Conservation (phyloP, 2,888 invertebrate genomes). For the Dasypolia templi region DNA sequence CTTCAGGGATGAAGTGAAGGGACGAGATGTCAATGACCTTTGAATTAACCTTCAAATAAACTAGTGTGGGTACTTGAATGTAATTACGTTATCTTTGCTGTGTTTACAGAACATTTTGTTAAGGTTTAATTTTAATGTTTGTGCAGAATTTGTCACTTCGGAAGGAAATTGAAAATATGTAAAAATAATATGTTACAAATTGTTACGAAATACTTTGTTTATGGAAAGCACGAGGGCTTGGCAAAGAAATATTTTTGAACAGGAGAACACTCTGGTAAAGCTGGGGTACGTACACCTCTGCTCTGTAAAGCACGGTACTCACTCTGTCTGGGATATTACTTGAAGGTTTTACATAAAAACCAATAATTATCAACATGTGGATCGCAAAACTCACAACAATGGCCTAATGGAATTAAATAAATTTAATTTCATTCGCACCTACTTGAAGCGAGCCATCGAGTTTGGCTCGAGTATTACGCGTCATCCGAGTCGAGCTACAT, state of each 20-base stretch:
- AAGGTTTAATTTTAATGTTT: not conserved
- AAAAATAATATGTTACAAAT: not conserved
- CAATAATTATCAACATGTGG: too few relatives aligned
- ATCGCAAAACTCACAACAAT: not conserved
- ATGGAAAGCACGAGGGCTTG: not conserved
- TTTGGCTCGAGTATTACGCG: not conserved
- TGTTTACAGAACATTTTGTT: not conserved
- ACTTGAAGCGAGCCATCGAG: too few relatives aligned
- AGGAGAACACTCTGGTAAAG: too few relatives aligned
- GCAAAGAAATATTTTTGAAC: not conserved
- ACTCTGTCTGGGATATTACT: not conserved
- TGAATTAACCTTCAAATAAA: conserved; percentile 35
- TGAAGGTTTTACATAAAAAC: too few relatives aligned
- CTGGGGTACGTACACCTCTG: too few relatives aligned
- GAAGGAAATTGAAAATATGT: not conserved
- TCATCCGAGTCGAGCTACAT: not conserved
- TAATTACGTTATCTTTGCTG: conserved; percentile 2
- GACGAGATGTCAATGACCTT: conserved; percentile 50
- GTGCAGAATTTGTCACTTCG: not conserved
- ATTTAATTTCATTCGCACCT: too few relatives aligned
- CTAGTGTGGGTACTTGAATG: conserved; percentile 12
- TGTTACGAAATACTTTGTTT: not conserved
- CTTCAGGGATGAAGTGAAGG: conserved; percentile 22
- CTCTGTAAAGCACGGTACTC: not conserved
- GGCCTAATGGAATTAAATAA: too few relatives aligned